These are phyloP conservation scores for Lucilia cuprina DNA, from an alignment of 1,140 invertebrate species.

Conservation along the genomic window DNA sequence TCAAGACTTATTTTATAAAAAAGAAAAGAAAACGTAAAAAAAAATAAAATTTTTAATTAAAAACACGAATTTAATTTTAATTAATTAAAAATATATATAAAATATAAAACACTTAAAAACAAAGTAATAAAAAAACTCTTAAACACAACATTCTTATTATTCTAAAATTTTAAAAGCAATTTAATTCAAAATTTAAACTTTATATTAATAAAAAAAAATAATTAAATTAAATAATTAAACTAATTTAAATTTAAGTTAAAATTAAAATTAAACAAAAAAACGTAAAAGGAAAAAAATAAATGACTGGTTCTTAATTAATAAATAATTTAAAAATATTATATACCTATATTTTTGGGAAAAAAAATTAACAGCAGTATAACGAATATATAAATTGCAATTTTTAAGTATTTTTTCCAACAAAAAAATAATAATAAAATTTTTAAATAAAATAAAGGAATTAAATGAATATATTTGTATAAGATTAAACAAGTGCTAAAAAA, in stretches of 20 bases:
- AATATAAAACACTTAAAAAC: not conserved
- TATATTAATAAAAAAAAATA: conserved; percentile 19
- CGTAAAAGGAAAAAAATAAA: not conserved
- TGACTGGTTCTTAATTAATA: conserved; percentile 1
- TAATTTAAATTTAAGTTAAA: not conserved
- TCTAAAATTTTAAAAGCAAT: conserved; percentile 38
- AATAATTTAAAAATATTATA: not conserved
- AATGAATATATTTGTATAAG: not conserved
- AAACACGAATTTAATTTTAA: conserved; percentile 26
- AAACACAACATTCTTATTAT: conserved; percentile 20
- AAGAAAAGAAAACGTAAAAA: not conserved
- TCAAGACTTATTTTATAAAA: conserved; percentile 19
- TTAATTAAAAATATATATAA: not conserved
- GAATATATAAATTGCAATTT: conserved; percentile 8
- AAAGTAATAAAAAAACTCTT: not conserved
- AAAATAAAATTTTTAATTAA: conserved; percentile 10
- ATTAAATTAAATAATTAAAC: conserved; percentile 10
- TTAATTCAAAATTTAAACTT: conserved; percentile 38
- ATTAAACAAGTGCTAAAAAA: not conserved
- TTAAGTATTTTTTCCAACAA: conserved; percentile 36
- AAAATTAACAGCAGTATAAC: conserved; percentile 10
- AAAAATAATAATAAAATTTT: not conserved
- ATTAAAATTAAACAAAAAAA: not conserved
- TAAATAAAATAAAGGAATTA: not conserved
- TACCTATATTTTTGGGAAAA: not conserved